Percentiles rank a stretch among this genome's conserved stretches.
Evolutionary conservation across 2,113 vertebrate species (phyloP).

Genomic region (Strix aluco): DNA sequence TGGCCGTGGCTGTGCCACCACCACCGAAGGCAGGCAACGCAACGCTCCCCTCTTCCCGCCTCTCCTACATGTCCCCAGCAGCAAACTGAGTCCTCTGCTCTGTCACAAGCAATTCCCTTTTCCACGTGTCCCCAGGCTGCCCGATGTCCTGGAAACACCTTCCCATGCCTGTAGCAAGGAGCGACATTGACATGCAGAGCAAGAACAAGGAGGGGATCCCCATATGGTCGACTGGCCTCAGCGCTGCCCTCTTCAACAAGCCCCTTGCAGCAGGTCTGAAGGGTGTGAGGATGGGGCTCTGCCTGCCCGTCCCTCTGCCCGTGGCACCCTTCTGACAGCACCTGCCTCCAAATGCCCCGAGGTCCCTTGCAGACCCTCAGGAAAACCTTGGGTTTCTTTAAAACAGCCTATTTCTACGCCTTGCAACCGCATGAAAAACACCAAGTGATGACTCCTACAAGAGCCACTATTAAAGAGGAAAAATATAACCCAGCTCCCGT

Average conservation of each 20-base stretch:
- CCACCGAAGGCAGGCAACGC: background rate
- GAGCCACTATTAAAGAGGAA: background rate
- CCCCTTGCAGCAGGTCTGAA: background rate
- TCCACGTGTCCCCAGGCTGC: accelerated
- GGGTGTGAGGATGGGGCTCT: accelerated
- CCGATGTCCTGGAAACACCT: conserved; percentile 38
- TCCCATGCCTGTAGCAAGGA: background rate
- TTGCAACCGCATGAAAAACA: background rate
- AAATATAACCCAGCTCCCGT: background rate
- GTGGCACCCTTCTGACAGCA: background rate
- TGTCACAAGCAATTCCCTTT: conserved; percentile 36
- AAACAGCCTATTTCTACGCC: background rate
- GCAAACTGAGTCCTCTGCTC: background rate
- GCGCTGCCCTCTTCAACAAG: background rate
- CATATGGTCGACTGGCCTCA: accelerated
- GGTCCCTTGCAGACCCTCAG: background rate
- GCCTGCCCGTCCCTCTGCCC: background rate
- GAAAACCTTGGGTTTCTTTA: background rate
- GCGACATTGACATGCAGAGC: background rate
- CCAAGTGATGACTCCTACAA: background rate
- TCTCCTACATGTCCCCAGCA: background rate
- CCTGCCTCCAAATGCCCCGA: background rate
- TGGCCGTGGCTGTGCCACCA: background rate
- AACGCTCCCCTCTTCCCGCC: background rate
- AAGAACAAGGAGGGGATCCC: background rate